These are phyloP conservation scores for Catagonus wagneri DNA, from an alignment of 2,113 vertebrate species.

Conservation along the genomic window DNA sequence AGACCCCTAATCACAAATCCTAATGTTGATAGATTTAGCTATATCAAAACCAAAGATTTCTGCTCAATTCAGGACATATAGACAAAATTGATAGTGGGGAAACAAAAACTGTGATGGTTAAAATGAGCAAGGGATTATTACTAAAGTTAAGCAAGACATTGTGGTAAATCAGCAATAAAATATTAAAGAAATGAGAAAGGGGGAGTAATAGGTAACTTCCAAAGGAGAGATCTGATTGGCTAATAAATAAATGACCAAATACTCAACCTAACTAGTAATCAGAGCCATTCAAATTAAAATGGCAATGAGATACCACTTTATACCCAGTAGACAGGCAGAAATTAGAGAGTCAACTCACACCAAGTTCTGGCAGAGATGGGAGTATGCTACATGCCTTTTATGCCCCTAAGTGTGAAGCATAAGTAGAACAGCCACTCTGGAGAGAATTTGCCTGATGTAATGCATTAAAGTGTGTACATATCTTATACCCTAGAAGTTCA, in stretches of 20 bases:
- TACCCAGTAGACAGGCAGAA: background rate
- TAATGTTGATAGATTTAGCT: background rate
- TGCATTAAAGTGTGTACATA: background rate
- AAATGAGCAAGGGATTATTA: background rate
- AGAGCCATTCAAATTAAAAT: slow-evolving; percentile 28
- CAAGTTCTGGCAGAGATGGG: background rate
- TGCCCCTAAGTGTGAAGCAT: background rate
- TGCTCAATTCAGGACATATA: background rate
- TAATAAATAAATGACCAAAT: background rate
- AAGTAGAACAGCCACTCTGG: background rate
- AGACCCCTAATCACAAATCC: background rate
- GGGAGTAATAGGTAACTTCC: background rate
- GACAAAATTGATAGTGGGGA: background rate
- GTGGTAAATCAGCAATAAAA: background rate
- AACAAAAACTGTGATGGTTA: background rate
- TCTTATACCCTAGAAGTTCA: background rate
- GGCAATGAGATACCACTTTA: background rate
- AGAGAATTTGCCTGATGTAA: background rate
- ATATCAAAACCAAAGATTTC: background rate
- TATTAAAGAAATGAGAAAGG: background rate
- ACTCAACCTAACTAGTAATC: background rate
- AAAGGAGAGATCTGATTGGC: background rate
- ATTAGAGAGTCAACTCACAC: background rate
- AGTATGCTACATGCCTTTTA: background rate
- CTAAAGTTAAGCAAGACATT: background rate